Conservation (phyloP, 2,797 vertebrate species). For the Gila robusta region DNA sequence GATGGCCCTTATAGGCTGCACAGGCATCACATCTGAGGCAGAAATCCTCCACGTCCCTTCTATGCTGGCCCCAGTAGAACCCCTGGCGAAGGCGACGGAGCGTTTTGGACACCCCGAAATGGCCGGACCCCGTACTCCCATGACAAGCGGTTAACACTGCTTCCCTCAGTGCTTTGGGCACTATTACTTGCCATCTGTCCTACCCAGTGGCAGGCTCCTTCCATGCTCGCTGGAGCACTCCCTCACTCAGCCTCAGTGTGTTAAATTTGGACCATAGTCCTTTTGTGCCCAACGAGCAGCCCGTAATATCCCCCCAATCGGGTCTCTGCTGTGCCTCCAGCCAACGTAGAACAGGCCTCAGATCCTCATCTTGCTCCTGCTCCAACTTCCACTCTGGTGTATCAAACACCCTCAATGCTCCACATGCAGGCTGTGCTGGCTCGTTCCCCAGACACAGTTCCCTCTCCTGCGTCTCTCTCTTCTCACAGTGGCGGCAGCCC, state of each 20-base stretch:
- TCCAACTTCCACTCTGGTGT: not conserved
- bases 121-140: not conserved
- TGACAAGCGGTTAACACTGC: constrained; percentile 1
- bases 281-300: not conserved
- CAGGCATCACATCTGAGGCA: constrained; percentile 30
- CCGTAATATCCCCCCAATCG: constrained; percentile 1
- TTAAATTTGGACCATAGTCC: not conserved
- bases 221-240: constrained; percentile 45
- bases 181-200: too few species aligned
- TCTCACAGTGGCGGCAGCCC: not conserved
- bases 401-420: not conserved
- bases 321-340: constrained; percentile 30
- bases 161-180: not conserved
- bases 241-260: constrained; percentile 15
- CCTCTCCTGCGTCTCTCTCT: not conserved
- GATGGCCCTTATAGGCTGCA: constrained; percentile 1
- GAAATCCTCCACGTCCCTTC: constrained; percentile 21
- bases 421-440: too few species aligned
- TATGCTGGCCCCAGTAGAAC: constrained; percentile 9
- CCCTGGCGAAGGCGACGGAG: not conserved
- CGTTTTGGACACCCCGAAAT: not conserved
- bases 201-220: not conserved
- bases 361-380: constrained; percentile 46
- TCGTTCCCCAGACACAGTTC: not conserved
- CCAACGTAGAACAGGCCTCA: constrained; percentile 40